A percentile compares a stretch with the other conserved stretches of the same genome.
phyloP scores from a whole-genome alignment of 2,113 vertebrate species.

The Aspidoscelis tigris region DNA sequence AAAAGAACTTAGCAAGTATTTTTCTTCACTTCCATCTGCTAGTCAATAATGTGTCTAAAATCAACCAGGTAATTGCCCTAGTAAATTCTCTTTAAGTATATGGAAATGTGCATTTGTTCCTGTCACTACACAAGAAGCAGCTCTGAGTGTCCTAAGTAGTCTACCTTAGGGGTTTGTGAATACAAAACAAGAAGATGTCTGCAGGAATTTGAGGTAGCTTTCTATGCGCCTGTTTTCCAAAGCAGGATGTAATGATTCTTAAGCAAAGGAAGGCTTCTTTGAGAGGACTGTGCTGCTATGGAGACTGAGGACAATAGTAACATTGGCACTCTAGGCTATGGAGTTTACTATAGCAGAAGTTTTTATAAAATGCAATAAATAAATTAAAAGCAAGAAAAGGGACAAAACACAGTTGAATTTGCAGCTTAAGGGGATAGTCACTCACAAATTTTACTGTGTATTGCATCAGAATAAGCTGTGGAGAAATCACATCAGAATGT shows the following conservation, averaged over 20 bases:
- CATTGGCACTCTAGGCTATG: background rate
- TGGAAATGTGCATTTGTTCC: background rate
- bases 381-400: no score
- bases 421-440: no score
- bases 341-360: no score
- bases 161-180: background rate
- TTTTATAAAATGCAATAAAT: no score
- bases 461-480: no score
- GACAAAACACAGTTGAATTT: no score
- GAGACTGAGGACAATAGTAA: background rate
- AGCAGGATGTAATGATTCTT: background rate
- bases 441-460: no score
- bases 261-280: background rate
- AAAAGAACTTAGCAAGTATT: background rate
- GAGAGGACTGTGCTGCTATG: background rate
- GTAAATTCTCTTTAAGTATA: background rate
- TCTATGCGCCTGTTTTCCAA: background rate
- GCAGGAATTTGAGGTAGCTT: background rate
- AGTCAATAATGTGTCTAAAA: background rate
- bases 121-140: background rate
- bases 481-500: no score
- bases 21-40: background rate
- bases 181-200: background rate
- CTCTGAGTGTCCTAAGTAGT: background rate
- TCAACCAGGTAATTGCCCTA: background rate